A percentile compares a stretch with the other conserved stretches of the same genome.
Conservation (phyloP, 2,113 vertebrate species). For the Hymenochirus boettgeri region DNA sequence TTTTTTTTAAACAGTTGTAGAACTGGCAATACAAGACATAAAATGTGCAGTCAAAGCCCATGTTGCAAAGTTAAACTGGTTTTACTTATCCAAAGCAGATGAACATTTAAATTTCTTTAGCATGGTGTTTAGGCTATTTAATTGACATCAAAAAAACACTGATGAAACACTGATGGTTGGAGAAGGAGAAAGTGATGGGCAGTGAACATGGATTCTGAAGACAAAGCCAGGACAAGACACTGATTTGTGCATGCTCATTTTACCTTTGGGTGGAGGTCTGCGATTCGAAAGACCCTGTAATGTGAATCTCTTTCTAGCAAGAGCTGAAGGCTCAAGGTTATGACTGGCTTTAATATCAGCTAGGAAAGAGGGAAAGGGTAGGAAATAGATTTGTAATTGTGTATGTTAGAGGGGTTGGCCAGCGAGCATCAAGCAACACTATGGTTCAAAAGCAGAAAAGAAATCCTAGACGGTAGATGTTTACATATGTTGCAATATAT, state of each 20-base stretch:
- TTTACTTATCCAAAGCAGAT: no score
- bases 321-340: slow-evolving; percentile 71
- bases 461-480: no score
- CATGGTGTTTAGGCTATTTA: no score
- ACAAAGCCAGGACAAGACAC: slow-evolving; percentile 44
- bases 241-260: slow-evolving; percentile 51
- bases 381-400: slow-evolving; percentile 59
- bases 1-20: background rate
- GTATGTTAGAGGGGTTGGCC: slow-evolving; percentile 52
- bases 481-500: no score
- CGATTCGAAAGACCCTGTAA: slow-evolving; percentile 85
- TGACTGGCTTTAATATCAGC: slow-evolving; percentile 72
- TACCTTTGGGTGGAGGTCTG: slow-evolving; percentile 83
- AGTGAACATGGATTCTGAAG: slow-evolving; percentile 43
- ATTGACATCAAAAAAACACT: no score
- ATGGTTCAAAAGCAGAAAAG: no score
- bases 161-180: no score
- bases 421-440: no score
- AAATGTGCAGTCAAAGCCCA: background rate
- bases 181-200: background rate
- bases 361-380: slow-evolving; percentile 65
- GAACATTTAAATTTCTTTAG: no score
- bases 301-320: slow-evolving; percentile 84
- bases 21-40: background rate
- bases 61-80: no score